Conservation (phyloP, 2,113 vertebrate genomes). For the Rousettus leschenaultii region DNA sequence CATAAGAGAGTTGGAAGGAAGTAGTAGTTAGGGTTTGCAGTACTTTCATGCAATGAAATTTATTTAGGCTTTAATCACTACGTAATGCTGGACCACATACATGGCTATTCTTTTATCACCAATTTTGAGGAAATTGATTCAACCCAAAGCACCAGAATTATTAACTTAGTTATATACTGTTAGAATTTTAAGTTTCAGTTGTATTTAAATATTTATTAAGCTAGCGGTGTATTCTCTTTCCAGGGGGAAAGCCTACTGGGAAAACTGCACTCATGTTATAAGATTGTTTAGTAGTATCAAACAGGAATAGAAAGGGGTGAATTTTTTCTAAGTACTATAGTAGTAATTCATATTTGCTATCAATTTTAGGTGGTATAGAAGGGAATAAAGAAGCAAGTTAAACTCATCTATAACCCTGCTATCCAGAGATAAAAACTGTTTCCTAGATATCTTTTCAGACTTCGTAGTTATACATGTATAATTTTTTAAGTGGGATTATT, state of each 20-base stretch:
- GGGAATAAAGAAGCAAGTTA: neutral
- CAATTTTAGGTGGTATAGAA: neutral
- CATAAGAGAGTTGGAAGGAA: neutral
- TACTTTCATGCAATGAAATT: neutral
- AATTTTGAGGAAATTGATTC: neutral
- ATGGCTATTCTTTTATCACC: neutral
- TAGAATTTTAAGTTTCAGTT: neutral
- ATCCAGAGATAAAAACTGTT: neutral
- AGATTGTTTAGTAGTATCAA: neutral
- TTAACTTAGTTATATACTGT: neutral
- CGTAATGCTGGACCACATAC: neutral
- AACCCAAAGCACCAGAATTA: neutral
- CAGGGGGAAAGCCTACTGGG: neutral
- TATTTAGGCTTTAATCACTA: neutral
- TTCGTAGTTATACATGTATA: neutral
- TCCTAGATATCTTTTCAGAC: neutral
- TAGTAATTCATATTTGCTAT: neutral
- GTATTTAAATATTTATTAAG: neutral
- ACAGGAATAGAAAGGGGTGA: neutral
- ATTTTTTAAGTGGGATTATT: neutral
- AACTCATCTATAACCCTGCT: neutral
- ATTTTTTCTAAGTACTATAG: neutral
- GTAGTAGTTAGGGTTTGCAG: neutral
- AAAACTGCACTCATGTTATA: neutral
- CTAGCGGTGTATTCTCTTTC: neutral